Conservation (phyloP, 2,888 invertebrate genomes). For the Trissolcus japonicus region DNA sequence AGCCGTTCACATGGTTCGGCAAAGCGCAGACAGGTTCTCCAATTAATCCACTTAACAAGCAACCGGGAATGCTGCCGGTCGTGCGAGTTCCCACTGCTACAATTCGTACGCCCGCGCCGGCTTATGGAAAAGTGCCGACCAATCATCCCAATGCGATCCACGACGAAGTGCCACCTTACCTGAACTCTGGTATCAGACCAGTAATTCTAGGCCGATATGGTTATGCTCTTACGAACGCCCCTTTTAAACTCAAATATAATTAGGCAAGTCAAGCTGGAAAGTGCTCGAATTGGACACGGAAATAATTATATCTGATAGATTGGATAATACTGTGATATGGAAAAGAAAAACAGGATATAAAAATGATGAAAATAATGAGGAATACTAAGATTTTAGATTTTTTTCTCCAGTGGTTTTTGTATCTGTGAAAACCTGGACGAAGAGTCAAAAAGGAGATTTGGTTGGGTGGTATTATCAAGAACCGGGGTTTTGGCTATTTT, state of each 20-base stretch:
- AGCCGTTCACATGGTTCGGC: conserved; percentile 48
- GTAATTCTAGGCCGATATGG: conserved; percentile 59
- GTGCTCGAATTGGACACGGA: too few relatives aligned
- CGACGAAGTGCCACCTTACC: conserved; percentile 27
- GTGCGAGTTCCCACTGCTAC: conserved; percentile 50
- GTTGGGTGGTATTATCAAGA: too few relatives aligned
- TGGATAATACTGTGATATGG: too few relatives aligned
- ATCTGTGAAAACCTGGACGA: too few relatives aligned
- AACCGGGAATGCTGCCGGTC: conserved; percentile 31
- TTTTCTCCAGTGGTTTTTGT: too few relatives aligned
- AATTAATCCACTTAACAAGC: conserved; percentile 18
- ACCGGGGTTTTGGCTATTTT: too few relatives aligned
- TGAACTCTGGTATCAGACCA: conserved; percentile 41
- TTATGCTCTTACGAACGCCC: conserved; percentile 56
- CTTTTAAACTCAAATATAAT: conserved; percentile 45
- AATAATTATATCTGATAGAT: too few relatives aligned
- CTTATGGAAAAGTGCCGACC: conserved; percentile 31
- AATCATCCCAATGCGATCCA: conserved; percentile 26
- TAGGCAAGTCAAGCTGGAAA: not conserved
- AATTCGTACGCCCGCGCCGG: conserved; percentile 31
- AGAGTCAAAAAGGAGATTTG: too few relatives aligned
- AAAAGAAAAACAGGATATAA: too few relatives aligned
- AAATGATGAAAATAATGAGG: too few relatives aligned
- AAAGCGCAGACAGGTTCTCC: conserved; percentile 25
- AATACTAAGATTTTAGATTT: too few relatives aligned